phyloP scores from a whole-genome alignment of 2,797 vertebrate genomes.

The Helarctos malayanus region DNA sequence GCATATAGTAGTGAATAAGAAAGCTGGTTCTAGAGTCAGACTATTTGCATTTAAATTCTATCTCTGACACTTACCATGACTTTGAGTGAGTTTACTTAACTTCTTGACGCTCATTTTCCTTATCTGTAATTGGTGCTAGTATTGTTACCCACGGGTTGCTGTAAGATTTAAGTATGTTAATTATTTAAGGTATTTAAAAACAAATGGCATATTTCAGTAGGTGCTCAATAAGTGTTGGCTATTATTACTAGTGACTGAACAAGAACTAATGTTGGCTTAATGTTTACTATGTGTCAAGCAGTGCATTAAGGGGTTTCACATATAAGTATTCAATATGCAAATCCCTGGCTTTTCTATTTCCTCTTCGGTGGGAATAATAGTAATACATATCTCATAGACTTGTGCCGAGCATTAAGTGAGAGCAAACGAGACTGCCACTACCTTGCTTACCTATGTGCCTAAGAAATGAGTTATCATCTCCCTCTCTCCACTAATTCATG shows the following conservation, averaged over 20 bases:
- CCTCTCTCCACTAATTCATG: not conserved
- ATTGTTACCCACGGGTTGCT: not conserved
- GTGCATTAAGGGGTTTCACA: not conserved
- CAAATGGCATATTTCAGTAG: constrained; percentile 22
- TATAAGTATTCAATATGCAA: not conserved
- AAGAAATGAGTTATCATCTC: not conserved
- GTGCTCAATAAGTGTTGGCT: not conserved
- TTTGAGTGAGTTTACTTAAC: not conserved
- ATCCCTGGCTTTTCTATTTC: not conserved
- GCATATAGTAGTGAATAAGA: not conserved
- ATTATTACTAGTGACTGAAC: not conserved
- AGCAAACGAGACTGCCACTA: not conserved
- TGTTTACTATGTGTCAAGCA: not conserved
- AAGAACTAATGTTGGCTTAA: not conserved
- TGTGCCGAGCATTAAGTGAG: constrained; percentile 1
- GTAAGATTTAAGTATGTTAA: constrained; percentile 39
- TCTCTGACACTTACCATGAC: not conserved
- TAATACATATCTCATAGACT: not conserved
- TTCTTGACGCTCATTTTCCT: not conserved
- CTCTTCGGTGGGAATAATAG: not conserved
- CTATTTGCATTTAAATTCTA: not conserved
- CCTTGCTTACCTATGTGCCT: not conserved
- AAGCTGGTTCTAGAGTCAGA: not conserved
- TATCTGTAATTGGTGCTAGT: not conserved
- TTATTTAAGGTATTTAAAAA: constrained; percentile 46